A percentile compares a stretch with the other conserved stretches of the same genome.
Evolutionary conservation across 2,888 invertebrate species (phyloP).

Genomic region (Harmothoe impar): DNA sequence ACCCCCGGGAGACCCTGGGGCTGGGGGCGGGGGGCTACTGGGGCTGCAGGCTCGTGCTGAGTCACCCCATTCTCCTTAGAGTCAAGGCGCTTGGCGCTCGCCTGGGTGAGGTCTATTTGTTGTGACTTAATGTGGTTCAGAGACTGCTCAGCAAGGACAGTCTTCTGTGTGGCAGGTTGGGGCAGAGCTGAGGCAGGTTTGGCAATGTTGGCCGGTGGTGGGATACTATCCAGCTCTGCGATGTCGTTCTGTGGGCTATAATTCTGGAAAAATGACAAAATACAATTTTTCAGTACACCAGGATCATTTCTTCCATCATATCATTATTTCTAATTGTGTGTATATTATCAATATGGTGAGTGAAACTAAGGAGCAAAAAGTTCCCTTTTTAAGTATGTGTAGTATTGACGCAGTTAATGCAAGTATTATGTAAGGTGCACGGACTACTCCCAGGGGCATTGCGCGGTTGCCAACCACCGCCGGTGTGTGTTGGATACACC

Average conservation of each 20-base stretch:
- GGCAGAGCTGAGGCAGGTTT: neutral
- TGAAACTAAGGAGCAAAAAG: too few relatives aligned
- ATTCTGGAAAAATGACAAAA: slow-evolving; percentile 6
- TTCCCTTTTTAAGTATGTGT: too few relatives aligned
- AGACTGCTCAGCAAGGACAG: slow-evolving; percentile 26
- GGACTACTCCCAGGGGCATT: too few relatives aligned
- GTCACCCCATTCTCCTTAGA: slow-evolving; percentile 34
- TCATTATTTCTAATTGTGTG: too few relatives aligned
- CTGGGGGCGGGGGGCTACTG: neutral
- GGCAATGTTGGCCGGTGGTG: too few relatives aligned
- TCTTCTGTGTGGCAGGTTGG: neutral
- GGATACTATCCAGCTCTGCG: neutral
- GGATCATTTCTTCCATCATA: too few relatives aligned
- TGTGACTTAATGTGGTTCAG: slow-evolving; percentile 1
- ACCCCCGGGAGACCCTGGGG: neutral
- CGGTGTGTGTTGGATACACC: too few relatives aligned
- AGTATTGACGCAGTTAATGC: too few relatives aligned
- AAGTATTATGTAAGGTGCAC: too few relatives aligned
- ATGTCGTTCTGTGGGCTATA: neutral
- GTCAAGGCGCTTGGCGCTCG: neutral
- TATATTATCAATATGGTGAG: too few relatives aligned
- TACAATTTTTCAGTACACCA: too few relatives aligned
- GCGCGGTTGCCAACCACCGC: too few relatives aligned
- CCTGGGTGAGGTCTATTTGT: neutral
- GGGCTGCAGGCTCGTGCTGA: neutral